These are phyloP conservation scores for Pseudomyrmex sp. DNA, from an alignment of 1,140 invertebrate genomes.

Conservation along the genomic window DNA sequence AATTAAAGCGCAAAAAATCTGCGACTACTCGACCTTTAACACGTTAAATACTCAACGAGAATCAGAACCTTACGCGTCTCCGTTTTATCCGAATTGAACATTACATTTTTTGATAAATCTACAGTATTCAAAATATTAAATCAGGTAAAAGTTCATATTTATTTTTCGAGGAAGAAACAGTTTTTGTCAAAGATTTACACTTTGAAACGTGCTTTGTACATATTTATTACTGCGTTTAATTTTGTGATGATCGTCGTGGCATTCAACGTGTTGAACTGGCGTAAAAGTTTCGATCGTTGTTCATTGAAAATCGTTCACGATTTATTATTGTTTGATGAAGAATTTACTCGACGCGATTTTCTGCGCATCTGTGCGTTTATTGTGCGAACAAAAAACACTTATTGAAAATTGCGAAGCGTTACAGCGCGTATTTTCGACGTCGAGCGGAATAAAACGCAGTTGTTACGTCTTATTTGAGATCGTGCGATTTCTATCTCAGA, in stretches of 20 bases:
- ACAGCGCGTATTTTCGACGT: too few relatives aligned
- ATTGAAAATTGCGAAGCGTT: too few relatives aligned
- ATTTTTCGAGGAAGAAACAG: neutral
- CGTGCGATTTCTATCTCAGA: neutral
- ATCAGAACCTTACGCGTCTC: too few relatives aligned
- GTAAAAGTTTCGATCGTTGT: neutral
- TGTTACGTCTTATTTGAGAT: neutral
- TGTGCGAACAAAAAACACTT: neutral
- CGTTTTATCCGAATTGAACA: too few relatives aligned
- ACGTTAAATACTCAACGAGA: too few relatives aligned
- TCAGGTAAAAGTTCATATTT: too few relatives aligned
- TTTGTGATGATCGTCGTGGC: neutral
- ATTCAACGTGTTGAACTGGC: neutral
- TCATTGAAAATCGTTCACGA: neutral
- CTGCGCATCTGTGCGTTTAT: neutral
- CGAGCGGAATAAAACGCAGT: too few relatives aligned
- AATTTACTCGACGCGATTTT: neutral
- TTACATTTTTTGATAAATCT: too few relatives aligned
- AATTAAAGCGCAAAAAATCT: neutral
- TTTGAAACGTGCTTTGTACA: neutral
- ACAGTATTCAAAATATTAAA: too few relatives aligned
- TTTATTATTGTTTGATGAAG: conserved; percentile 36
- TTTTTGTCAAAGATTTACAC: neutral
- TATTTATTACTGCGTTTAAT: neutral
- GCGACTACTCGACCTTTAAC: neutral